Conservation (phyloP, 2,113 vertebrate species). For the Gallinago media region DNA sequence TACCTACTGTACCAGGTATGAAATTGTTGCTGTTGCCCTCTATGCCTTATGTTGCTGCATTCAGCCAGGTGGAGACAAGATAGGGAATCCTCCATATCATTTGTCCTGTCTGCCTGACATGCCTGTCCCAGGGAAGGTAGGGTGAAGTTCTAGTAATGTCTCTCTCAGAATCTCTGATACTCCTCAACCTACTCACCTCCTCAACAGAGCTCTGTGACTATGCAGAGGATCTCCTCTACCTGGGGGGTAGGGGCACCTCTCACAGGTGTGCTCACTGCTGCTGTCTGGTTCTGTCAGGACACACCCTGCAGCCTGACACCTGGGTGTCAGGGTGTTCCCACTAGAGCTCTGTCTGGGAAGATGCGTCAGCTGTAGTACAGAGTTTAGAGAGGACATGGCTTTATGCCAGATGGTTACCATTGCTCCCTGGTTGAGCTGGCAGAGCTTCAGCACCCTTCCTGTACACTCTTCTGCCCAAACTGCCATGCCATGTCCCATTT, state of each 20-base stretch:
- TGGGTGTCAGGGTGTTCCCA: not conserved
- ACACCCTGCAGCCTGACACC: not conserved
- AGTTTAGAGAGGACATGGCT: not conserved
- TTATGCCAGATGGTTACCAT: not conserved
- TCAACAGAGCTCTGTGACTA: not conserved
- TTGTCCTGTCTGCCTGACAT: not conserved
- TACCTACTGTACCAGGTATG: rapidly evolving
- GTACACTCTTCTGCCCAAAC: not conserved
- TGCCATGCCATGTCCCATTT: not conserved
- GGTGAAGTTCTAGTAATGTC: not conserved
- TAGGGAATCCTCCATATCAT: not conserved
- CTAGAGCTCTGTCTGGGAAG: not conserved
- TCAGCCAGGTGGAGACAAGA: not conserved
- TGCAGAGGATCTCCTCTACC: not conserved
- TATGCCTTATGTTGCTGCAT: not conserved
- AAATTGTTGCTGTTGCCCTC: not conserved
- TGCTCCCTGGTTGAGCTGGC: not conserved
- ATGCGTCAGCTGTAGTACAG: rapidly evolving
- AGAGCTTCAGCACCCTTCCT: not conserved
- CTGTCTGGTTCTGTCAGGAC: not conserved
- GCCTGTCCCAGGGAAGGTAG: not conserved
- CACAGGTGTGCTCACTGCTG: not conserved
- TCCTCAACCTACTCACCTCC: not conserved
- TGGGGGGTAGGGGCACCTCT: no score
- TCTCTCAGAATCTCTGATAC: not conserved